A percentile compares a stretch with the other conserved stretches of the same genome.
Conservation (phyloP, 92 coral and sea anemone species). For the Phenganax subtilis region DNA sequence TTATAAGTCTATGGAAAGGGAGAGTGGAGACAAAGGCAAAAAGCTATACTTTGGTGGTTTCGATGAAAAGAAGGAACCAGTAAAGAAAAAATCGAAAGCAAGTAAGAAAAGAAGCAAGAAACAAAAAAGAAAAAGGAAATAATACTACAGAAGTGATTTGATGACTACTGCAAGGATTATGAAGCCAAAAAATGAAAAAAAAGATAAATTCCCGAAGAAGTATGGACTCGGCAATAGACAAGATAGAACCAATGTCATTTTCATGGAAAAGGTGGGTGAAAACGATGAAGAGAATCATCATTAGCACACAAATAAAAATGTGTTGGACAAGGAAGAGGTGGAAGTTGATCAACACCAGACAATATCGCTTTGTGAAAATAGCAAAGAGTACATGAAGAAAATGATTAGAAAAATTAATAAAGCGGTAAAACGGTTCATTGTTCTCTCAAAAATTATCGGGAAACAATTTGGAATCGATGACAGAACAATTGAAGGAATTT, state of each 20-base stretch:
- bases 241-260: background rate
- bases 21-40: too few relatives aligned
- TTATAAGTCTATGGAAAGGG: too few relatives aligned
- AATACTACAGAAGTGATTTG: too few relatives aligned
- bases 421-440: constrained; percentile 65
- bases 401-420: constrained; percentile 67
- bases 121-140: too few relatives aligned
- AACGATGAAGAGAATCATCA: background rate
- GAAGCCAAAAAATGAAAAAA: too few relatives aligned
- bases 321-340: background rate
- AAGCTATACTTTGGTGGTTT: too few relatives aligned
- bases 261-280: background rate
- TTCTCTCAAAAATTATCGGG: constrained; percentile 77
- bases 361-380: constrained; percentile 54
- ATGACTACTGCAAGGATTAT: too few relatives aligned
- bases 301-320: background rate
- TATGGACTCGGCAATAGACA: too few relatives aligned
- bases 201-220: too few relatives aligned
- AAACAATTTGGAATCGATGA: constrained; percentile 65
- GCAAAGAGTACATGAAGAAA: constrained; percentile 67
- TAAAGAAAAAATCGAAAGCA: too few relatives aligned
- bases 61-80: too few relatives aligned
- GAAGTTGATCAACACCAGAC: constrained; percentile 46
- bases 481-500: constrained; percentile 55
- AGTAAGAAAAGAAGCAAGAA: too few relatives aligned